phyloP scores from a whole-genome alignment of 2,797 vertebrate genomes.

The Oreortyx pictus region DNA sequence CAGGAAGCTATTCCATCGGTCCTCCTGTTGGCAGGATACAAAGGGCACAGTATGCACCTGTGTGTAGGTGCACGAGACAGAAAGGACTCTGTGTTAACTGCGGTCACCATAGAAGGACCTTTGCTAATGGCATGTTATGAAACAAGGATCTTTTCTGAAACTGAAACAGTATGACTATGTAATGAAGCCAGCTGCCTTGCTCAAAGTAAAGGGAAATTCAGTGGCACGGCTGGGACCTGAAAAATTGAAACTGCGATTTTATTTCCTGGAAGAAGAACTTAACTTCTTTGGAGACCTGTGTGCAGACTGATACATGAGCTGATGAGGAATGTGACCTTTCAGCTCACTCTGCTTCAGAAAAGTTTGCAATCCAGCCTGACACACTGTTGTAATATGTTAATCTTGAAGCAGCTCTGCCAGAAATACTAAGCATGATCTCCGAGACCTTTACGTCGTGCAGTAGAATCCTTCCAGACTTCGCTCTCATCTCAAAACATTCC shows the following conservation, averaged over 20 bases:
- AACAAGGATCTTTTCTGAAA: background rate
- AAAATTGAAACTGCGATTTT: slow-evolving; percentile 43
- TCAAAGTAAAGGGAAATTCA: slow-evolving; percentile 31
- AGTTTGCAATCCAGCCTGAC: slow-evolving; percentile 72
- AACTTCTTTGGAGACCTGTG: slow-evolving; percentile 8
- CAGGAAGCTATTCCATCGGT: background rate
- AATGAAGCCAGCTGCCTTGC: slow-evolving; percentile 8
- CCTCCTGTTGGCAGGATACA: background rate
- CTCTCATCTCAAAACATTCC: slow-evolving; percentile 36
- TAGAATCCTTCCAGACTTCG: slow-evolving; percentile 35
- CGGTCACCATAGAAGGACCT: slow-evolving; percentile 30
- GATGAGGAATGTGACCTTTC: slow-evolving; percentile 76
- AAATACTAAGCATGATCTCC: slow-evolving; percentile 69
- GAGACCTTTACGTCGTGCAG: slow-evolving; percentile 67
- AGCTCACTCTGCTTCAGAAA: slow-evolving; percentile 51
- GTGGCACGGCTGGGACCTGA: background rate
- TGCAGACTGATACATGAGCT: slow-evolving; percentile 7
- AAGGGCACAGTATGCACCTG: background rate
- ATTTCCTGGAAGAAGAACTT: slow-evolving; percentile 61
- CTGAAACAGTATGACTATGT: background rate
- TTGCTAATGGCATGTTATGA: slow-evolving; percentile 41
- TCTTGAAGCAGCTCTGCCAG: slow-evolving; percentile 69
- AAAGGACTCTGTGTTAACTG: slow-evolving; percentile 29
- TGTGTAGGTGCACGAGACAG: background rate
- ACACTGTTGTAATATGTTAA: slow-evolving; percentile 77